phyloP scores from a whole-genome alignment of 1,140 invertebrate species.

The Drosophila kurseongensis region DNA sequence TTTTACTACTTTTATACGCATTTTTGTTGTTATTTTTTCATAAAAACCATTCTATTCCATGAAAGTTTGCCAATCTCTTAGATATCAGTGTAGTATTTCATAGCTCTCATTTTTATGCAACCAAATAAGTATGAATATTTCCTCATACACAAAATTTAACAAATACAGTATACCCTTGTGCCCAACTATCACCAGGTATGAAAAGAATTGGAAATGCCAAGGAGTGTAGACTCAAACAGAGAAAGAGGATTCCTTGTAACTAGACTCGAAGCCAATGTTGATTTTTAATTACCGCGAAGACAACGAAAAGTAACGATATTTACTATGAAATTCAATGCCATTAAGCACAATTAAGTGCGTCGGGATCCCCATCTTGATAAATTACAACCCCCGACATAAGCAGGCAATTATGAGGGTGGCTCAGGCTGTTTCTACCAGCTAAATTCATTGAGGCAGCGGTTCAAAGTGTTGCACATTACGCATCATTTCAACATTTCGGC shows the following conservation, averaged over 20 bases:
- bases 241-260: slow-evolving; percentile 8
- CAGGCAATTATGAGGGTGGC: slow-evolving; percentile 53
- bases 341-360: slow-evolving; percentile 74
- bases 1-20: no score
- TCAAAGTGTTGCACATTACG: slow-evolving; percentile 80
- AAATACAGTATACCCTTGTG: background rate
- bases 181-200: background rate
- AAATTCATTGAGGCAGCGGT: slow-evolving; percentile 71
- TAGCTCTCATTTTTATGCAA: no score
- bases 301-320: slow-evolving; percentile 63
- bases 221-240: background rate
- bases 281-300: slow-evolving; percentile 52
- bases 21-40: no score
- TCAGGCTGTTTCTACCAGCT: slow-evolving; percentile 1
- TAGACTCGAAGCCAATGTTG: slow-evolving; percentile 39
- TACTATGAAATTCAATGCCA: slow-evolving; percentile 75
- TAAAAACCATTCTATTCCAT: no score
- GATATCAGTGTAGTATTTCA: no score
- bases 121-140: no score
- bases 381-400: slow-evolving; percentile 40
- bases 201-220: background rate
- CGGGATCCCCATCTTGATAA: slow-evolving; percentile 5
- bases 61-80: no score
- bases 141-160: background rate
- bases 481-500: slow-evolving; percentile 56